A percentile compares a stretch with the other conserved stretches of the same genome.
phyloP scores from a whole-genome alignment of 2,797 vertebrate species.

The Karalla daura region DNA sequence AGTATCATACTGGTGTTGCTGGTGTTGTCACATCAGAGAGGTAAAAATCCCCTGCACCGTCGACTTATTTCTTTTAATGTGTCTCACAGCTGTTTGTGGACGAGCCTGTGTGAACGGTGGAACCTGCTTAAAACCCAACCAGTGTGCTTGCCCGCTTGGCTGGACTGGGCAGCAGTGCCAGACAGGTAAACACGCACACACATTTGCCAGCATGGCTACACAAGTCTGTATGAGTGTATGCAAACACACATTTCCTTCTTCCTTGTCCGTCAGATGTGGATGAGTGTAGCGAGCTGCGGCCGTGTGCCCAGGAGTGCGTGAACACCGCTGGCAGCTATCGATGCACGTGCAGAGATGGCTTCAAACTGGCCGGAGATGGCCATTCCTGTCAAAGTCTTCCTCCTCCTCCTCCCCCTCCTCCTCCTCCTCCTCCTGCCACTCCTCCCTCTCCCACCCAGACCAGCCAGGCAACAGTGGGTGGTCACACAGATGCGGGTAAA shows the following conservation, averaged over 20 bases:
- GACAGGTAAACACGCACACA: conserved; percentile 81
- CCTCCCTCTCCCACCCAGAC: conserved; percentile 41
- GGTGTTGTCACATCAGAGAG: no score
- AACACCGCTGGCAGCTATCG: conserved; percentile 88
- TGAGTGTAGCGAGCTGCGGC: conserved; percentile 82
- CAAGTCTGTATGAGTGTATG: neutral
- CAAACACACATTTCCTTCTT: neutral
- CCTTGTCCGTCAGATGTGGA: conserved; percentile 86
- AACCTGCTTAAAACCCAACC: conserved; percentile 84
- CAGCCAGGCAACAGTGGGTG: conserved; percentile 53
- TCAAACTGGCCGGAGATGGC: conserved; percentile 74
- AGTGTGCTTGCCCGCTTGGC: conserved; percentile 85
- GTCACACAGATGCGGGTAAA: conserved; percentile 70
- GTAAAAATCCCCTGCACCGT: neutral
- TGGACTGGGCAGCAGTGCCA: conserved; percentile 89
- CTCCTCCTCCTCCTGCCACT: conserved; percentile 15
- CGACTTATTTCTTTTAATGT: conserved; percentile 2
- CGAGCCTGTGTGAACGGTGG: conserved; percentile 88
- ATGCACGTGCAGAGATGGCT: conserved; percentile 85
- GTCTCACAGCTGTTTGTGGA: conserved; percentile 85
- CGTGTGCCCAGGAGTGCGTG: conserved; percentile 86
- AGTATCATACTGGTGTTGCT: no score
- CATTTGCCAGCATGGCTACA: conserved; percentile 8
- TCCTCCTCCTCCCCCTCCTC: conserved; percentile 17
- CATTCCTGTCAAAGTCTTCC: conserved; percentile 74